These are phyloP conservation scores for Enteromius thamalakanensis DNA, from an alignment of 2,797 vertebrate species.

Conservation along the genomic window DNA sequence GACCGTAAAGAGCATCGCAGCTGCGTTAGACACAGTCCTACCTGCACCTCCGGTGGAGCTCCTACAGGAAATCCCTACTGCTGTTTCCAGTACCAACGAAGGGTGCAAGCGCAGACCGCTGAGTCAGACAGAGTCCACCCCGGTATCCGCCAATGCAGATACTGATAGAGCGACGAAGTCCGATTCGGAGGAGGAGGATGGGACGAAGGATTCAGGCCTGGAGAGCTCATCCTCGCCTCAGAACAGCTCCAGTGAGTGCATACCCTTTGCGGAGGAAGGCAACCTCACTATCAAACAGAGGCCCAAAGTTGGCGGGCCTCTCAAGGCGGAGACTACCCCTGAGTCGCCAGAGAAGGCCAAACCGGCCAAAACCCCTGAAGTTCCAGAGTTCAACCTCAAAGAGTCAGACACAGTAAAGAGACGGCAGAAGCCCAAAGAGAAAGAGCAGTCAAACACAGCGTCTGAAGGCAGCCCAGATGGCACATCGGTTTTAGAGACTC, in stretches of 20 bases:
- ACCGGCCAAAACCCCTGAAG: conserved; percentile 53
- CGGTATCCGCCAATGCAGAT: conserved; percentile 30
- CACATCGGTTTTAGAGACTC: not conserved
- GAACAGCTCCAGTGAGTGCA: conserved; percentile 93
- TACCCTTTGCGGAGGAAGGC: conserved; percentile 96
- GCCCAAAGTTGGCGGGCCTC: conserved; percentile 81
- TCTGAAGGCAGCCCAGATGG: conserved; percentile 51
- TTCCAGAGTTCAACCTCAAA: conserved; percentile 91
- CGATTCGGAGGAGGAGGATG: conserved; percentile 81
- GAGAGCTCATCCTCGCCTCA: conserved; percentile 79
- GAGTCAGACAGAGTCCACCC: conserved; percentile 76
- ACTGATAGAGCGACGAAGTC: conserved; percentile 69
- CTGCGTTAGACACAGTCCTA: conserved; percentile 67
- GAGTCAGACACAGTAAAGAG: conserved; percentile 96
- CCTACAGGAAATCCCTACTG: conserved; percentile 43
- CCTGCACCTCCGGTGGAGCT: conserved; percentile 33
- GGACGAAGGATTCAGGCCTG: conserved; percentile 23
- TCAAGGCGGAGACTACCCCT: conserved; percentile 64
- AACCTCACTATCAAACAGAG: conserved; percentile 97
- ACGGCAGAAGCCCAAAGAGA: conserved; percentile 87
- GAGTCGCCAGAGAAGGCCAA: conserved; percentile 62
- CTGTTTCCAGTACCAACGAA: conserved; percentile 11
- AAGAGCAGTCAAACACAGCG: conserved; percentile 73
- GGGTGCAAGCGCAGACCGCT: conserved; percentile 76
- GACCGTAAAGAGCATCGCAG: conserved; percentile 72